These are phyloP conservation scores for Ptilorrhoa leucosticta DNA, from an alignment of 2,113 vertebrate species.

Conservation along the genomic window DNA sequence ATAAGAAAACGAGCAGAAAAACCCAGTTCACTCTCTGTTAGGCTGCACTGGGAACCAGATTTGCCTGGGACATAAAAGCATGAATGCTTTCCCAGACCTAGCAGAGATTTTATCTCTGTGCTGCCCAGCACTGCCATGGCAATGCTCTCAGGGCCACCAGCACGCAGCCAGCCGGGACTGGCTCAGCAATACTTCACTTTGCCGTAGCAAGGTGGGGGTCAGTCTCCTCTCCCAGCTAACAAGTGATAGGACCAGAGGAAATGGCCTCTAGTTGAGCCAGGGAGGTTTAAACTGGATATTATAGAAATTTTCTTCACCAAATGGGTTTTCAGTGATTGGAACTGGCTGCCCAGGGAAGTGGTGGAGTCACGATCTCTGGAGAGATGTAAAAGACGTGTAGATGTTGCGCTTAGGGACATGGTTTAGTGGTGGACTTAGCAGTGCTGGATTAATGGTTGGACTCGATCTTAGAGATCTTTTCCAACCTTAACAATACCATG, in stretches of 20 bases:
- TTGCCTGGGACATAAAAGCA: background rate
- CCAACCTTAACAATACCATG: background rate
- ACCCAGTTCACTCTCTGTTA: background rate
- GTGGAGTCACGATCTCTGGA: background rate
- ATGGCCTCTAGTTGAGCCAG: background rate
- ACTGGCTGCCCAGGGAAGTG: background rate
- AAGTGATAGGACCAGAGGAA: background rate
- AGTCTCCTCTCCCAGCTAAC: background rate
- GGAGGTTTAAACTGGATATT: background rate
- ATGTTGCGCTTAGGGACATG: background rate
- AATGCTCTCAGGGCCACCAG: background rate
- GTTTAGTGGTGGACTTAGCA: background rate
- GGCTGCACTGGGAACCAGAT: background rate
- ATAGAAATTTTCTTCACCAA: background rate
- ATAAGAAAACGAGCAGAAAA: fast-evolving
- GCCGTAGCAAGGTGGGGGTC: background rate
- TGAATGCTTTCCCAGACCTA: background rate
- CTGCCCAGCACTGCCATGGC: background rate
- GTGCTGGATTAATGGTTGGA: background rate
- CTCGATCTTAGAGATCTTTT: background rate
- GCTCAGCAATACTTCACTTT: background rate
- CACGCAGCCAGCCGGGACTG: background rate
- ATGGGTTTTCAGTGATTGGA: fast-evolving
- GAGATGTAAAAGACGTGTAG: background rate
- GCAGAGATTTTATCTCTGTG: background rate